Evolutionary conservation across 2,888 invertebrate genomes (phyloP).

Genomic region (Chironomus tentans): DNA sequence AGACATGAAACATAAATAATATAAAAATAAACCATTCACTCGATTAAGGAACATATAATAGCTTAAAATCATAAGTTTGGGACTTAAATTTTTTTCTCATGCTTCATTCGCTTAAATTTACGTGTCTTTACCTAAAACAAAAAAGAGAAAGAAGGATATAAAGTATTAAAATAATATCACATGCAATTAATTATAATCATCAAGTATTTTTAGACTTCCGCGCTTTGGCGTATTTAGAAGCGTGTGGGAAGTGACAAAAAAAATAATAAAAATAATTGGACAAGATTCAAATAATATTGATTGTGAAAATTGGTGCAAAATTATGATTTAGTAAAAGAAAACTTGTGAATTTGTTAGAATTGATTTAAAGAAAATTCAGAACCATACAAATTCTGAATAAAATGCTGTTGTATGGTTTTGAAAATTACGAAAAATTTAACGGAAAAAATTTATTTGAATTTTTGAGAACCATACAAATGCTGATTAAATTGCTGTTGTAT

Average conservation of each 20-base stretch:
- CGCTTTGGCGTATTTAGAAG: neutral
- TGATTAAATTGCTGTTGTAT: too few species aligned
- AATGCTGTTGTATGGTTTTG: too few species aligned
- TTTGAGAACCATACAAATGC: too few species aligned
- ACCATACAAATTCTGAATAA: too few species aligned
- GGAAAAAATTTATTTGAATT: too few species aligned
- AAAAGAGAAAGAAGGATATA: neutral
- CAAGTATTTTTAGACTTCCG: neutral
- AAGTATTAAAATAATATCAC: neutral
- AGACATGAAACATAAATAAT: too few species aligned
- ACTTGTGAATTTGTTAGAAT: too few species aligned
- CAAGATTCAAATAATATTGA: neutral
- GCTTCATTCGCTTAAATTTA: neutral
- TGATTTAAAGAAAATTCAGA: too few species aligned
- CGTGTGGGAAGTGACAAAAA: neutral
- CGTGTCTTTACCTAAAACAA: slow-evolving; percentile 1
- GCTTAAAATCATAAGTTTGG: neutral
- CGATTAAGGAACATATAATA: too few species aligned
- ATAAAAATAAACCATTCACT: too few species aligned
- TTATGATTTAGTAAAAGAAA: too few species aligned
- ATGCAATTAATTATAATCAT: neutral
- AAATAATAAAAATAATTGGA: neutral
- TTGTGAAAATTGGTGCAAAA: neutral
- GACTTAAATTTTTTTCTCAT: neutral
- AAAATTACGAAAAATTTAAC: too few species aligned